Percentiles rank a stretch among this genome's conserved stretches.
Evolutionary conservation across 2,113 vertebrate species (phyloP).

Genomic region (Petromus typicus): DNA sequence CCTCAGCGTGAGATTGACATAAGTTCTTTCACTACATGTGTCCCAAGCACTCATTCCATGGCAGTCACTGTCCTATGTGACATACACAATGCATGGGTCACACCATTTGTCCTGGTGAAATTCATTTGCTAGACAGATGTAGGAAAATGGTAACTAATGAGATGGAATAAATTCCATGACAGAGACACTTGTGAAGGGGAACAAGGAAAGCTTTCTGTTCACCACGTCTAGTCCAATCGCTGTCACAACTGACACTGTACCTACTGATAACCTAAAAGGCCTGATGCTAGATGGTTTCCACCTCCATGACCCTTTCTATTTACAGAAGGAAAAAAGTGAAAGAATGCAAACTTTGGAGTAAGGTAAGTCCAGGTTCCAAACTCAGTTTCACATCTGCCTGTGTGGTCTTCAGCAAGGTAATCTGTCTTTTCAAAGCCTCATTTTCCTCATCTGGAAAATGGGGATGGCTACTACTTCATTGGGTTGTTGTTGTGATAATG

Average conservation of each 20-base stretch:
- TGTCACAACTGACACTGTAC: not conserved
- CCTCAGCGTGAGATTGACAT: not conserved
- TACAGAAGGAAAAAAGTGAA: not conserved
- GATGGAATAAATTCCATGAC: not conserved
- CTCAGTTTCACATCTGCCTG: not conserved
- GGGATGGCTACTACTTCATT: not conserved
- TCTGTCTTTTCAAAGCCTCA: not conserved
- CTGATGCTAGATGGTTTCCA: not conserved
- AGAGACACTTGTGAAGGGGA: not conserved
- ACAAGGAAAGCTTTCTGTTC: not conserved
- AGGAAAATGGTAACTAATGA: not conserved
- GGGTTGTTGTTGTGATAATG: conserved; percentile 3
- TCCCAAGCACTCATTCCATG: not conserved
- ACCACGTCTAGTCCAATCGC: not conserved
- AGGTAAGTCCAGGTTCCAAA: not conserved
- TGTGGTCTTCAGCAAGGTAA: not conserved
- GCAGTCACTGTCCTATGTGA: not conserved
- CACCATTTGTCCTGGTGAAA: not conserved
- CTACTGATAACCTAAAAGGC: not conserved
- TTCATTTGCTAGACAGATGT: not conserved
- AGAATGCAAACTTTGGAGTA: not conserved
- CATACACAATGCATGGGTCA: not conserved
- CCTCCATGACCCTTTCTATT: not conserved
- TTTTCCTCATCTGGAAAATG: not conserved
- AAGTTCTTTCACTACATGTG: not conserved